A percentile compares a stretch with the other conserved stretches of the same genome.
Evolutionary conservation across 2,113 vertebrate species (phyloP).

Genomic region (Calypte anna): DNA sequence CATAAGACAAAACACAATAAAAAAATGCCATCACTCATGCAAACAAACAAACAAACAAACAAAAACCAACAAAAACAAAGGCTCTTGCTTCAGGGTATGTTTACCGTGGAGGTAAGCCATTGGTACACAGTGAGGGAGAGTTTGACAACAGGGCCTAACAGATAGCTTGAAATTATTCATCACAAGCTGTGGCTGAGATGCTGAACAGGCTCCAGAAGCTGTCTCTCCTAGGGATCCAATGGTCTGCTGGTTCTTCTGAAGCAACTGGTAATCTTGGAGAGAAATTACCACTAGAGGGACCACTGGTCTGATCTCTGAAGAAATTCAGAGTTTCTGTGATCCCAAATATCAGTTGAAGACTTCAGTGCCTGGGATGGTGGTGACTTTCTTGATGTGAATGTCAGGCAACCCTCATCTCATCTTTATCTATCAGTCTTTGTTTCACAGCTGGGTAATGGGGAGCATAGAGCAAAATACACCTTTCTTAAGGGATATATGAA

Average conservation of each 20-base stretch:
- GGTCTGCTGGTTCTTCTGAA: background rate
- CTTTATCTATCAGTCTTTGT: background rate
- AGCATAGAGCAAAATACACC: accelerated
- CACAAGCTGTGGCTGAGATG: background rate
- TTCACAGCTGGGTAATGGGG: background rate
- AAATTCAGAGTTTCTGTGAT: background rate
- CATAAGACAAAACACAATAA: background rate
- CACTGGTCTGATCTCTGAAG: background rate
- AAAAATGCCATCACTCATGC: background rate
- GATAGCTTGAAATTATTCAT: background rate
- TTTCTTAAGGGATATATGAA: background rate
- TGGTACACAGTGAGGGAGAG: accelerated
- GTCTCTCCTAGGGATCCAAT: accelerated
- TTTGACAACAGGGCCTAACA: accelerated
- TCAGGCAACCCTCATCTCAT: background rate
- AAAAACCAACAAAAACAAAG: accelerated
- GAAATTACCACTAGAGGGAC: background rate
- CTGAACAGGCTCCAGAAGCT: accelerated
- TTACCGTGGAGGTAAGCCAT: background rate
- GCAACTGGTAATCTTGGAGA: background rate
- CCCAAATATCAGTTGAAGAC: background rate
- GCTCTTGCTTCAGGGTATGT: background rate
- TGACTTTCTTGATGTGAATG: background rate
- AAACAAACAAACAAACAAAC: too few species aligned
- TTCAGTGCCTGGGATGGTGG: accelerated